Base-by-base conservation (phyloP, 1,140 invertebrate genomes). In the Nymphalis io region DNA sequence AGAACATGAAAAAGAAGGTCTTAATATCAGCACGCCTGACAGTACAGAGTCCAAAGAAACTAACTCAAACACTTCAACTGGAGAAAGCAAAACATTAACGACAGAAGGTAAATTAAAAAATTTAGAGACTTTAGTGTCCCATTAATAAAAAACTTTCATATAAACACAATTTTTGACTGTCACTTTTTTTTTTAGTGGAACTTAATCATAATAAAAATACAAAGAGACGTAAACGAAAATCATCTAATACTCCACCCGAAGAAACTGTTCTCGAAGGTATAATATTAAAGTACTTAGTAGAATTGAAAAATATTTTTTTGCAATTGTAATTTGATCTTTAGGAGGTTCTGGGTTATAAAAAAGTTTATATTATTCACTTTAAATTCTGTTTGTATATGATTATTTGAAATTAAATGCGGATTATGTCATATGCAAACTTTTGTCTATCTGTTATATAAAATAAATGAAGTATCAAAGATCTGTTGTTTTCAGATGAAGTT, bases 181-280 rank as follows among this genome's bases (percentile, higher is more conserved):
- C 2, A 48, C 40, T 15, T 55, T 33, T 60, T 55, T 33, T 60
- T 64, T 44, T 55, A 51, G 46, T 38, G 6, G n/a, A 18, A 55
- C 13, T 23, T 18, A 15, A 11, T 68, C 60, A 66, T 33, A 60
- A 11, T 23, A 64, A 39, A 13, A 51, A 46, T 51, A 48, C 53
- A 21, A 72, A 75, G 46, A 74, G 75, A 64, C 67, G 67, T 40
- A 76, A 76, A 66, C 59, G 60, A 27, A 66, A 72, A 46, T 66
- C 42, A 62, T 66, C 64, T 20, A 42, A 39, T 3, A 63, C 21
- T 62, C 33, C 48, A 18, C 44, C 46, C 62, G 51, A 76, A 74
- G 60, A 61, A 62, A 64, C 18, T 66, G 48, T 57, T 21, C 38
- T 18, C 46, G 16, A 16, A 44, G 55, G 62, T 42, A 60, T 23